A percentile compares a stretch with the other conserved stretches of the same genome.
Evolutionary conservation across 2,797 vertebrate genomes (phyloP).

Genomic region (Rachycentron canadum): DNA sequence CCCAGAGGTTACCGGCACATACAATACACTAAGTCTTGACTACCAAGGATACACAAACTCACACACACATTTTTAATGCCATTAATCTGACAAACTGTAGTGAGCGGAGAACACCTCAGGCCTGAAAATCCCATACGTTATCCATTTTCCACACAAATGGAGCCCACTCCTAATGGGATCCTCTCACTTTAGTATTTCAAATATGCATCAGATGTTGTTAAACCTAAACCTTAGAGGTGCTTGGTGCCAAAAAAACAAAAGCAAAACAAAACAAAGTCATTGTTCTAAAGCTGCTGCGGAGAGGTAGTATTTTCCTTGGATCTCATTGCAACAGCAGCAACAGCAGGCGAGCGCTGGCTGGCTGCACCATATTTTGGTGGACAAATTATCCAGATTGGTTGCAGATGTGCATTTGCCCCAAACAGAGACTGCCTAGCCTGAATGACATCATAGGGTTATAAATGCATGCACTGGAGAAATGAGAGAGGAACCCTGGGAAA

Average conservation of each 20-base stretch:
- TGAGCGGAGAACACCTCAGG: slow-evolving; percentile 59
- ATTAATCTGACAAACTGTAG: slow-evolving; percentile 72
- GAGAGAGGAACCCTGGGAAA: slow-evolving; percentile 62
- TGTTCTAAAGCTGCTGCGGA: slow-evolving; percentile 42
- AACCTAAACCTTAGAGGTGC: slow-evolving; percentile 42
- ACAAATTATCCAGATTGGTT: slow-evolving; percentile 83
- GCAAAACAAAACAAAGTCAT: slow-evolving; percentile 9
- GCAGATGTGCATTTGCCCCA: slow-evolving; percentile 82
- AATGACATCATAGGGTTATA: slow-evolving; percentile 81
- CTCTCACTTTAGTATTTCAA: slow-evolving; percentile 63
- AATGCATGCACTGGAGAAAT: slow-evolving; percentile 55
- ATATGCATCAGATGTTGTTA: slow-evolving; percentile 69
- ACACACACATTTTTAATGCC: slow-evolving; percentile 60
- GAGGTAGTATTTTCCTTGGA: slow-evolving; percentile 60
- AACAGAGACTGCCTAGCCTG: slow-evolving; percentile 65
- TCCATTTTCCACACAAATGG: slow-evolving; percentile 72
- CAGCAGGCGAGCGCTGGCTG: slow-evolving; percentile 56
- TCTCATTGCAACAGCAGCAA: slow-evolving; percentile 54
- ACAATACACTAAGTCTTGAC: slow-evolving; percentile 54
- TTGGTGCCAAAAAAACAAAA: slow-evolving; percentile 32
- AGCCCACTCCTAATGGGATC: slow-evolving; percentile 61
- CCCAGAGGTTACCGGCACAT: slow-evolving; percentile 62
- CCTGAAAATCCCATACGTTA: slow-evolving; percentile 68
- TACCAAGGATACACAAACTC: slow-evolving; percentile 43
- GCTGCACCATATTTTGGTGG: slow-evolving; percentile 71